Evolutionary conservation across 2,888 invertebrate species (phyloP), one percentile per base, ranked within the genome.

Genomic region (Thysanoteuthis rhombus): DNA sequence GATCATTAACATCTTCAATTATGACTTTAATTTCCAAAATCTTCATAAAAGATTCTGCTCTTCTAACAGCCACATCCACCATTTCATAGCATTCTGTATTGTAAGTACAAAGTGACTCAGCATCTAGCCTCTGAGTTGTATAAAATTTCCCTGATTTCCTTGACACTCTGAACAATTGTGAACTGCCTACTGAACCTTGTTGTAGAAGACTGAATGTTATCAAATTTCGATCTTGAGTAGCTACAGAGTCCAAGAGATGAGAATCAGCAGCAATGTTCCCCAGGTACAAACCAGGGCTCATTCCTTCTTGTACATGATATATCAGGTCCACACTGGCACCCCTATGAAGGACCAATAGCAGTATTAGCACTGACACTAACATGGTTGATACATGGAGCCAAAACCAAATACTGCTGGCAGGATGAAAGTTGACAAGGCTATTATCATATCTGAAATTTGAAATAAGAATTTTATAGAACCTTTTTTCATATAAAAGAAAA

Each of bases 281-380:
- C 75, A 75, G n/a, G 75, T 75, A 75, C 36, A 75, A 75, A n/a
- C 75, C 75, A 19, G 75, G 75, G 75, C 75, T 75, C 75, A 75
- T 75, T 75, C 75, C 75, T 75, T 75, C 75, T n/a, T 75, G 75
- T 75, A 75, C 75, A 75, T 75, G 75, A 75, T 75, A 75, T n/a
- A 75, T 75, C 75, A 75, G 19, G n/a, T 75, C 75, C 75, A 75
- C 75, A 75, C 75, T 75, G n/a, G n/a, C 75, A 36, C 75, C n/a
- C 19, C n/a, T 75, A 36, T 75, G 75, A 16, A 75, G 75, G 75
- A 75, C 75, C n/a, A n/a, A n/a, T 10, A 75, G 75, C 75, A 75
- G 75, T 75, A 75, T 36, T 75, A 75, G 16, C 19, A 36, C 75
- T 75, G 75, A 75, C 75, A 75, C 75, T 75, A 75, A 36, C 75